Percentiles rank a stretch among this genome's conserved stretches.
Evolutionary conservation across 2,113 vertebrate species (phyloP).

Genomic region (Sturnira hondurensis): DNA sequence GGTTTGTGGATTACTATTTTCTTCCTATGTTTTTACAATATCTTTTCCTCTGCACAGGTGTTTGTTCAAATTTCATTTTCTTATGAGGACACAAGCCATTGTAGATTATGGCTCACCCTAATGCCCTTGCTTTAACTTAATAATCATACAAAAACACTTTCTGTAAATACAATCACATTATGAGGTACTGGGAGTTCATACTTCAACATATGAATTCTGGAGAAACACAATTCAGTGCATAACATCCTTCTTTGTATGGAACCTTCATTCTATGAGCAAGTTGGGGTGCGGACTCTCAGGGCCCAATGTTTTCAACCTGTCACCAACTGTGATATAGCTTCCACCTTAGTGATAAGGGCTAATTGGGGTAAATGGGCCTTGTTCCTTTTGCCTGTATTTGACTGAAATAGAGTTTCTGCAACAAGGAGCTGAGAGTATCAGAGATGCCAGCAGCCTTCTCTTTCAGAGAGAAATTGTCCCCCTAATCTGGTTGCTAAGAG

Average conservation of each 20-base stretch:
- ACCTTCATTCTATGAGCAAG: neutral
- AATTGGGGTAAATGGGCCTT: neutral
- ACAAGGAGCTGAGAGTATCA: neutral
- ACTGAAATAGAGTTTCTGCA: neutral
- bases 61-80: neutral
- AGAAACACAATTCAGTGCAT: neutral
- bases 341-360: neutral
- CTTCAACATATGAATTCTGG: neutral
- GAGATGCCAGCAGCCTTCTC: neutral
- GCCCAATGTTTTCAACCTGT: neutral
- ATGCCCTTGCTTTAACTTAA: neutral
- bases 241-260: neutral
- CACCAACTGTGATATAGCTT: neutral
- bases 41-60: neutral
- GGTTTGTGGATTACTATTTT: neutral
- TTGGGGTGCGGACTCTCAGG: too few species aligned
- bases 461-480: neutral
- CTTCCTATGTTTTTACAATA: neutral
- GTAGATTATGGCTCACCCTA: neutral
- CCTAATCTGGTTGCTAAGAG: neutral
- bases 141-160: neutral
- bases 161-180: neutral
- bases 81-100: neutral
- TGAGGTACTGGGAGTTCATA: neutral
- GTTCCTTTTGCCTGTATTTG: neutral